These are phyloP conservation scores for Meteorus cinctellus DNA, from an alignment of 2,888 invertebrate species.

Conservation along the genomic window DNA sequence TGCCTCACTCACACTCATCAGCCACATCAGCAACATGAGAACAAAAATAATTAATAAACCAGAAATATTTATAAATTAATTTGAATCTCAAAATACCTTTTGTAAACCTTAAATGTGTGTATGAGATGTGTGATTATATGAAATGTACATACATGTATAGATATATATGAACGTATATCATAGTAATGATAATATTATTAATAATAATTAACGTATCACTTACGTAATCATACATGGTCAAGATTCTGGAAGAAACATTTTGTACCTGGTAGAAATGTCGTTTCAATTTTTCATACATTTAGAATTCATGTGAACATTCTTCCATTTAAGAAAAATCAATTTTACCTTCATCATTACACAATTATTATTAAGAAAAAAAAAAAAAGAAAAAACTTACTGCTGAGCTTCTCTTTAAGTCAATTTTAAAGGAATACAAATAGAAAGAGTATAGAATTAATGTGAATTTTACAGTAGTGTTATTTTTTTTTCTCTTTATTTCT, in stretches of 20 bases:
- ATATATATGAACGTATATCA: slow-evolving; percentile 33
- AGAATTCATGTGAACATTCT: background rate
- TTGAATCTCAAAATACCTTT: slow-evolving; percentile 61
- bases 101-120: slow-evolving; percentile 56
- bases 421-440: background rate
- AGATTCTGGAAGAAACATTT: slow-evolving; percentile 30
- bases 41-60: slow-evolving; percentile 18
- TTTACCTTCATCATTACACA: background rate
- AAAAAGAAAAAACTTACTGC: background rate
- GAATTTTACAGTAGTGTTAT: background rate
- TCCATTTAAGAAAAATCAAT: background rate
- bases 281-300: background rate
- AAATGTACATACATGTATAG: slow-evolving; percentile 37
- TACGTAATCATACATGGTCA: background rate
- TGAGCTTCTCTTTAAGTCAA: background rate
- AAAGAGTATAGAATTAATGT: background rate
- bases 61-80: slow-evolving; percentile 49
- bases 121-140: background rate
- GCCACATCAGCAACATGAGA: slow-evolving; percentile 53
- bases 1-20: slow-evolving; percentile 58
- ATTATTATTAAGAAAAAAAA: background rate
- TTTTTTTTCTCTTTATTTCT: background rate
- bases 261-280: slow-evolving; percentile 36
- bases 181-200: background rate
- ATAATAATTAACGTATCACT: background rate